Evolutionary conservation across 2,113 vertebrate genomes (phyloP), one percentile per base, ranked within the genome.

Genomic region (Syngnathus scovelli): DNA sequence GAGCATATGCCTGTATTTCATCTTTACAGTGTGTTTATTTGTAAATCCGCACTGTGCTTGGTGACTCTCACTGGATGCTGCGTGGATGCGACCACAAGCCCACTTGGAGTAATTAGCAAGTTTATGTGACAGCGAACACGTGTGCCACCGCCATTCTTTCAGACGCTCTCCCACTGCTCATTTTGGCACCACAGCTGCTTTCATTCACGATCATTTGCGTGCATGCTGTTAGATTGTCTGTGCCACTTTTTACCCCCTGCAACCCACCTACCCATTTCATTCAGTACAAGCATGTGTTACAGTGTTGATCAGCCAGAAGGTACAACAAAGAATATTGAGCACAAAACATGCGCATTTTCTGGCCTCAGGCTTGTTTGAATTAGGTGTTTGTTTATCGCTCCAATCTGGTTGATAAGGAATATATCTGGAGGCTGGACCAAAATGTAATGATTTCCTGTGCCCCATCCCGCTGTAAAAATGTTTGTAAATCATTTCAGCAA

Each of bases 21-120:
- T 48, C 67, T 80, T 83, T 61, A 69, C 43, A 55, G 51, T 62
- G 33, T 78, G 67, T 78, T 83, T 78, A 77, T 83, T 74, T 79
- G 69, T 67, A 69, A 79, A 68, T 41, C 44, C 51, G 37, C 68
- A 66, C 48, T 51, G 15, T 55, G 5, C 16, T 16, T 64, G 55
- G 55, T 56, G 36, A 37, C 67, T 76, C 49, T 58, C 49, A 72
- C 38, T 60, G 60, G 58, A 66, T 64, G 58, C 66, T 67, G 37
- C n/a, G 52, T 13, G 6, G 44, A 48, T 36, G 39, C 1, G 8
- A 69, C 75, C 78, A 23, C 67, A 19, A 71, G 64, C 73, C 54
- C 49, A 59, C 61, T 84, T 83, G 69, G 61, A 78, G 75, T 67
- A 82, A 85, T 87, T 85, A 80, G 69, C 58, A 74, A 80, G 69